Evolutionary conservation across 2,888 invertebrate genomes (phyloP).

Genomic region (Hecatera dysodea): DNA sequence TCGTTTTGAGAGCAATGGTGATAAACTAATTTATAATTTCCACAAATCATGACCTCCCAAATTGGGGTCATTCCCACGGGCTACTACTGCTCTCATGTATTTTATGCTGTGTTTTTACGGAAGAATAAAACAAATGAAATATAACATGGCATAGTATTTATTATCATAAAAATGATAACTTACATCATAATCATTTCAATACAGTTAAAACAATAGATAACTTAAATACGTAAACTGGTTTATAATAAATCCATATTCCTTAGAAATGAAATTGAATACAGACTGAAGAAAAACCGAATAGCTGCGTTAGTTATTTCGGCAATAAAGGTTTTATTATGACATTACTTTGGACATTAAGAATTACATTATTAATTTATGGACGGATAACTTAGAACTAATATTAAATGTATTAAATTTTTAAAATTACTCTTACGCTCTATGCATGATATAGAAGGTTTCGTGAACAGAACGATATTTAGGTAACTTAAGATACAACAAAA

Average conservation of each 20-base stretch:
- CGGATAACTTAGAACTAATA: constrained; percentile 33
- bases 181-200: constrained; percentile 53
- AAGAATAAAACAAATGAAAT: constrained; percentile 53
- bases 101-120: not conserved
- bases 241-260: constrained; percentile 29
- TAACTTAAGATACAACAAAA: not conserved
- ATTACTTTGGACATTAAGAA: constrained; percentile 81
- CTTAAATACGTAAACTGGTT: constrained; percentile 41
- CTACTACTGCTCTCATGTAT: not conserved
- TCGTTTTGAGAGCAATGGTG: too few relatives aligned
- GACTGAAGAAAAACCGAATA: constrained; percentile 13
- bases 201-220: constrained; percentile 58
- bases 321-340: constrained; percentile 82
- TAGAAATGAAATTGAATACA: constrained; percentile 8
- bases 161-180: constrained; percentile 76
- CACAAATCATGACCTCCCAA: too few relatives aligned
- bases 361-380: constrained; percentile 40
- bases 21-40: too few relatives aligned
- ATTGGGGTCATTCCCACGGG: too few relatives aligned
- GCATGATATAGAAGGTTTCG: not conserved
- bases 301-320: constrained; percentile 11
- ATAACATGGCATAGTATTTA: constrained; percentile 86
- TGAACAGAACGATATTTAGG: not conserved
- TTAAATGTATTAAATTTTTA: not conserved
- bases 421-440: constrained; percentile 17